Base-by-base conservation (phyloP, 2,888 invertebrate genomes). In the Standfussiana lucernea region DNA sequence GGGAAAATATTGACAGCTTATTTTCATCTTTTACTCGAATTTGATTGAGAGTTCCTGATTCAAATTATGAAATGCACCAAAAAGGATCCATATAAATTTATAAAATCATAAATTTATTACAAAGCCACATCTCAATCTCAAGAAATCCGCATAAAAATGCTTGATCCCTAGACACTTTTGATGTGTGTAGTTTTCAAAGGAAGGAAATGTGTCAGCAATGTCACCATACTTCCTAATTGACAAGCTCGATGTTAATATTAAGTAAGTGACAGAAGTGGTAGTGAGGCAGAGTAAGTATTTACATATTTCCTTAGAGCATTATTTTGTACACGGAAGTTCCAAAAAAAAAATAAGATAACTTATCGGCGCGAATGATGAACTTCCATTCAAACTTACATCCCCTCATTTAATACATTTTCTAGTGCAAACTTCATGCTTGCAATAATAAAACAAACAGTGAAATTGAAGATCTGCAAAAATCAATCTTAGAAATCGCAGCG, bases 171-270 rank as follows among this genome's bases (percentile, higher is more conserved):
- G n/a, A n/a, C n/a, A n/a, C n/a, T n/a, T n/a, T n/a, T n/a, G n/a
- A n/a, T n/a, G n/a, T 13, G 10, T 1, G 10, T 24, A 50, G 50
- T 74, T 61, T 62, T n/a, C 72, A 32, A 32, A 42, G 35, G 37
- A 79, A 75, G 28, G 45, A 81, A 75, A 75, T 67, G n/a, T n/a
- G n/a, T n/a, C n/a, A n/a, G n/a, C n/a, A 45, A 18, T 81, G 24
- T 3, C 15, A 42, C 13, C 18, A 13, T n/a, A 24, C 2, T 50
- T 28, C 21, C 10, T 42, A 42, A 59, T 24, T 65, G 35, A 71
- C 2, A 8, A 37, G n/a, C 37, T 32, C 18, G n/a, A 62, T 56
- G 64, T 56, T 53, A 53, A 15, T 35, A 47, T 24, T 28, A 21
- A 24, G 1, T 15, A 21, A 45, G 10, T 47, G 50, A 56, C 32